A percentile compares a stretch with the other conserved stretches of the same genome.
These are phyloP conservation scores for Penelope pileata DNA, from an alignment of 2,113 vertebrate genomes.

Conservation along the genomic window DNA sequence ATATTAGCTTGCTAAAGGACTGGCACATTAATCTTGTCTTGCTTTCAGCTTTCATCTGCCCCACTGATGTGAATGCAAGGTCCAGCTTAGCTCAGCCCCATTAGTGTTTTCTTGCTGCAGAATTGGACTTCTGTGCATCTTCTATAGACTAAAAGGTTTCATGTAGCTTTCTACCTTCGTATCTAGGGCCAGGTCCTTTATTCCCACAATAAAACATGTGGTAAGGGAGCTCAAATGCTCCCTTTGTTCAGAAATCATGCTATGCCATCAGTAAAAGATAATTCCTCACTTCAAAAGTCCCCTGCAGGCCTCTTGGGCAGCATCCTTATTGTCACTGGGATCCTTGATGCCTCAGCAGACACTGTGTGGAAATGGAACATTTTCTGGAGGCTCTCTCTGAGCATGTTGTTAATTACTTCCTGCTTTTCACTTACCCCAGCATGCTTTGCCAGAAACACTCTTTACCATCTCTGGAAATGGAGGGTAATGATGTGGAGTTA, in stretches of 20 bases:
- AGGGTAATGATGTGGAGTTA: not conserved
- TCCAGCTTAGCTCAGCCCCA: not conserved
- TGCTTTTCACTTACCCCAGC: not conserved
- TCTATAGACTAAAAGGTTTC: not conserved
- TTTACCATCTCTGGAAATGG: not conserved
- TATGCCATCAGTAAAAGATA: not conserved
- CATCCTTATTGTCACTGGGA: not conserved
- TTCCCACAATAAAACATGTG: not conserved
- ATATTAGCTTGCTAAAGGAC: not conserved
- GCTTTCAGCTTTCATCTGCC: not conserved
- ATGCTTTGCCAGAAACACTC: not conserved
- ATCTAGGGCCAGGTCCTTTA: not conserved
- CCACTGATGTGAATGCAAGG: not conserved
- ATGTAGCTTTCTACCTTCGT: not conserved
- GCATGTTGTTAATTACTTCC: not conserved
- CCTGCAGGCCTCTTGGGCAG: not conserved
- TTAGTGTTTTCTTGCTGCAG: not conserved
- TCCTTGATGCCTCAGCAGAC: not conserved
- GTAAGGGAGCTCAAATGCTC: not conserved
- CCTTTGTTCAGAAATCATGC: not conserved
- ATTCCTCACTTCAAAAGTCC: not conserved
- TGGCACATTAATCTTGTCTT: not conserved
- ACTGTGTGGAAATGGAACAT: not conserved
- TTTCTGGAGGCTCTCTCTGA: not conserved
- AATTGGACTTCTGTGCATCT: not conserved